Percentiles rank a stretch among this genome's conserved stretches.
Evolutionary conservation across 2,113 vertebrate species (phyloP).

Genomic region (Origma solitaria): DNA sequence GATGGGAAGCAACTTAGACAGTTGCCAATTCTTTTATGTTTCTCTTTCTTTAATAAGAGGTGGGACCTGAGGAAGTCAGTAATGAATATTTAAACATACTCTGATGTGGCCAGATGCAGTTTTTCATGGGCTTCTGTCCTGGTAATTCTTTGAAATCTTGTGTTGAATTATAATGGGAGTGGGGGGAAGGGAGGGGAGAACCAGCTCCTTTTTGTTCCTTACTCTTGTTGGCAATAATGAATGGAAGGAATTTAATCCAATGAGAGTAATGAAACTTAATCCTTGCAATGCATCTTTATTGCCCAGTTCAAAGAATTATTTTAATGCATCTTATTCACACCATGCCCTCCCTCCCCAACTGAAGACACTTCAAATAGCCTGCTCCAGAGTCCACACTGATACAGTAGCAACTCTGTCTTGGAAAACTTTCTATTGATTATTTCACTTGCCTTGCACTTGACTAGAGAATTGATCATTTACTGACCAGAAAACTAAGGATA

Average conservation of each 20-base stretch:
- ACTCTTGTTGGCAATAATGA: constrained; percentile 43
- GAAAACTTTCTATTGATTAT: constrained; percentile 15
- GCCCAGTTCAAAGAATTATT: constrained; percentile 50
- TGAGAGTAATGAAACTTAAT: constrained; percentile 66
- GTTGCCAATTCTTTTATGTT: constrained; percentile 19
- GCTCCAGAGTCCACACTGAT: constrained; percentile 17
- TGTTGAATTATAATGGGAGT: constrained; percentile 45
- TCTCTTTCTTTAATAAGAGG: constrained; percentile 14
- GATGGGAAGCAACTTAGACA: background rate
- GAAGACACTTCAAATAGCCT: constrained; percentile 21
- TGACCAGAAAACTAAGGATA: background rate
- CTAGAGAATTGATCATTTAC: constrained; percentile 19
- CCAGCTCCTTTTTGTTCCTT: constrained; percentile 42
- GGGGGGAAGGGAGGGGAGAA: background rate
- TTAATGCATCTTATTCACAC: constrained; percentile 47
- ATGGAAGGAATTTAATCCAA: constrained; percentile 59
- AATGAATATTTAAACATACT: constrained; percentile 54
- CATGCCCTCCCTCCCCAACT: background rate
- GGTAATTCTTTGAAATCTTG: constrained; percentile 59
- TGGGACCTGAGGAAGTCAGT: constrained; percentile 28
- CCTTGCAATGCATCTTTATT: constrained; percentile 59
- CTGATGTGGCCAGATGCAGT: constrained; percentile 49
- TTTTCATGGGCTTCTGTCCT: constrained; percentile 35
- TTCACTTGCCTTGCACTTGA: constrained; percentile 24
- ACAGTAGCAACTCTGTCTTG: constrained; percentile 24